Conservation (phyloP, 2,888 invertebrate species). For the Prosapia bicincta region DNA sequence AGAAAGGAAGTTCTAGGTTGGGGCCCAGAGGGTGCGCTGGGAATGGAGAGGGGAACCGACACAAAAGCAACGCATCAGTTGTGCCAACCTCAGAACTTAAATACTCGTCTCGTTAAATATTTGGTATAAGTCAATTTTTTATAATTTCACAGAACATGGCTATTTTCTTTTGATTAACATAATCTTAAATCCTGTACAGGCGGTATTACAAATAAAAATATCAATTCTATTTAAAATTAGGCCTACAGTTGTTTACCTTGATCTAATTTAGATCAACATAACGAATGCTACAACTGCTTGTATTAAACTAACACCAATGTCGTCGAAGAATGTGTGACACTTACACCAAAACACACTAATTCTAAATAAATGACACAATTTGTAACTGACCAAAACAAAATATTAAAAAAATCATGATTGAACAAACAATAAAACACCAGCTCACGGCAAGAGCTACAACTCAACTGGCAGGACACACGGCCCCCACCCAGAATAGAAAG, state of each 20-base stretch:
- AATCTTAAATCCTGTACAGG: no score
- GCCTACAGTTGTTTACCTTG: background rate
- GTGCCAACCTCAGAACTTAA: background rate
- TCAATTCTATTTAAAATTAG: no score
- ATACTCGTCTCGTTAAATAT: background rate
- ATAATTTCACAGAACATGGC: no score
- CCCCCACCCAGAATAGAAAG: background rate
- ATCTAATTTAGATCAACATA: background rate
- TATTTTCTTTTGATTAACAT: no score
- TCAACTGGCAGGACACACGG: background rate
- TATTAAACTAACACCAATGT: background rate
- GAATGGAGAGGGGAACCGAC: background rate
- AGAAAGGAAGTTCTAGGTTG: background rate
- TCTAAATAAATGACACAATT: no score
- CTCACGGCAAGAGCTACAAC: background rate
- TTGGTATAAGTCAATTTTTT: no score
- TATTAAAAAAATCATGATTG: no score
- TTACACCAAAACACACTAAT: background rate
- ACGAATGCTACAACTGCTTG: background rate
- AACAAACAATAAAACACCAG: background rate
- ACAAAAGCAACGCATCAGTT: constrained; percentile 1
- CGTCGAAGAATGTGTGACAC: background rate
- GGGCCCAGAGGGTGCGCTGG: constrained; percentile 2
- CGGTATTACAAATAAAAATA: no score
- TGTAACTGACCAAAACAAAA: no score